A percentile compares a stretch with the other conserved stretches of the same genome.
Evolutionary conservation across 2,797 vertebrate genomes (phyloP).

Genomic region (Oreonectes daqikongensis): DNA sequence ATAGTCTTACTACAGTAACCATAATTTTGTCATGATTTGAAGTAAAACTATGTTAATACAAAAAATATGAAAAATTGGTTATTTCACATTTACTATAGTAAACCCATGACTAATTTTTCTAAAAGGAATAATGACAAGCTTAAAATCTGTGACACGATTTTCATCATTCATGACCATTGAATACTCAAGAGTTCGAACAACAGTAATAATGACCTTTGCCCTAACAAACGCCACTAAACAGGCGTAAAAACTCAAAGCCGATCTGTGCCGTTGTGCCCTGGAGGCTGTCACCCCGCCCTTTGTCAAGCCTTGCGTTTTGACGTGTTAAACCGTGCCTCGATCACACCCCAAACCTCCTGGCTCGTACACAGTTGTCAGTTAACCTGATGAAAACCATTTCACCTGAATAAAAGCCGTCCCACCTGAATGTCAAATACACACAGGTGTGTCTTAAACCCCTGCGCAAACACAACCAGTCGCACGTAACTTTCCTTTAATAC

Average conservation of each 20-base stretch:
- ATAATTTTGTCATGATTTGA: no score
- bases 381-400: background rate
- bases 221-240: background rate
- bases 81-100: no score
- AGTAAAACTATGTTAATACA: no score
- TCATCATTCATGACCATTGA: background rate
- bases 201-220: background rate
- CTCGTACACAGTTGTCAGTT: background rate
- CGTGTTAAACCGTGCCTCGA: slow-evolving; percentile 6
- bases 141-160: background rate
- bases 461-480: slow-evolving; percentile 49
- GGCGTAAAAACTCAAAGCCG: background rate
- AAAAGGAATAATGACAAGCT: background rate
- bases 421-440: slow-evolving; percentile 71
- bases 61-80: no score
- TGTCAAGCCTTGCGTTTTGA: slow-evolving; percentile 1
- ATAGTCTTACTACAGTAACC: no score
- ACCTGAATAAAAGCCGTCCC: slow-evolving; percentile 53
- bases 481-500: slow-evolving; percentile 62
- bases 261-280: slow-evolving; percentile 13
- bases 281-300: slow-evolving; percentile 13
- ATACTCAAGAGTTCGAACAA: background rate
- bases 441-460: slow-evolving; percentile 72
- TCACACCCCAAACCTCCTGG: background rate
- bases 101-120: no score